Evolutionary conservation across 2,797 vertebrate species (phyloP), one percentile per base, ranked within the genome.

Genomic region (Gymnoscopelus braueri): DNA sequence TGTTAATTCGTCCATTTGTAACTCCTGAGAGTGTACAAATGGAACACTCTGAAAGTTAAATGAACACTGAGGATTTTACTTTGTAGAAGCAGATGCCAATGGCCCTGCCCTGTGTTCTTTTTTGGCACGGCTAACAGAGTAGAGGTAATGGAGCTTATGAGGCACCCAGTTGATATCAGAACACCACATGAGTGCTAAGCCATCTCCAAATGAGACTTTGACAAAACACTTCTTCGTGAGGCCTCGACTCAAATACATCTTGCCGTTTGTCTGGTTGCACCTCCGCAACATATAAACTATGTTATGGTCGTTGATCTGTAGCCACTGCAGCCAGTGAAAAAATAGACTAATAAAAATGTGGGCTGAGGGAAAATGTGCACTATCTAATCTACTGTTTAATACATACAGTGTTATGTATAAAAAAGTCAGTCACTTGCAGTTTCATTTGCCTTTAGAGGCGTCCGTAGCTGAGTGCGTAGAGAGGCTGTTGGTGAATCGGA

Each of bases 101-200:
- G 48, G 26, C 0, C 69, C n/a, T n/a, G 35, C 39, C 1, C 39
- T 7, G 9, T 44, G 39, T 8, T 44, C 0, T 44, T 69, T 64
- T 26, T 60, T 68, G 62, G 2, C 52, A 64, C 65, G 64, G 55
- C 52, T 73, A 66, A 61, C 14, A 65, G 29, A 14, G 70, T 57
- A 10, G 60, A 62, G 51, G 72, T 74, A 39, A 10, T 64, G 55
- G 55, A 57, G 26, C 55, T 44, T 44, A 44, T 44, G 39, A 44
- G 8, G 39, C 39, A 44, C 4, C 26, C 8, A 9, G 11, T 44
- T 59, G 32, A 58, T 58, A 58, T 35, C 56, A 55, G 2, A 19
- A 68, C 51, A 72, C 50, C 52, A 44, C 52, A 54, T 66, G 32
- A 66, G 3, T 60, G 39, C 24, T 63, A 65, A 52, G n/a, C 14